Evolutionary conservation across 2,888 invertebrate species (phyloP).

Genomic region (Nemotelus nigrinus): DNA sequence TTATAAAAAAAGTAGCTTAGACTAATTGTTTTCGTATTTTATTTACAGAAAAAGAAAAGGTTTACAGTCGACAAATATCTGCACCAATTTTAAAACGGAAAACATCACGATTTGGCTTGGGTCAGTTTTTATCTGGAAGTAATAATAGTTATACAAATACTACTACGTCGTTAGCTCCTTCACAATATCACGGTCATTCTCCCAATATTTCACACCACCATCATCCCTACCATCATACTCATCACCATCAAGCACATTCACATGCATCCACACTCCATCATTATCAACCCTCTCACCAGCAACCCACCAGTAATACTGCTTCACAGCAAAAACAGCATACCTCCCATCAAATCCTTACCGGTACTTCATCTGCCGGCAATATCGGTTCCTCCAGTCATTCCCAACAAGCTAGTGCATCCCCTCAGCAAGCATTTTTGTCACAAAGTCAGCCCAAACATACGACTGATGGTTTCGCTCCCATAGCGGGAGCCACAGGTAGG

Average conservation of each 20-base stretch:
- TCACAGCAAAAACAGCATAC: conserved; percentile 46
- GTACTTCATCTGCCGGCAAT: conserved; percentile 44
- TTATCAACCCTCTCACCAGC: conserved; percentile 28
- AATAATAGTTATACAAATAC: conserved; percentile 59
- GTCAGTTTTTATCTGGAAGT: conserved; percentile 76
- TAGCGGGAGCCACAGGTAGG: conserved; percentile 60
- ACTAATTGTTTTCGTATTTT: not conserved
- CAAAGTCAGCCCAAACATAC: conserved; percentile 48
- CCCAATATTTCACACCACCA: conserved; percentile 49
- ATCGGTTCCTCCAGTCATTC: conserved; percentile 40
- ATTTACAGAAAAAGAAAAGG: conserved; percentile 77
- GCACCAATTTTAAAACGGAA: conserved; percentile 95
- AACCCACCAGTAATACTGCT: conserved; percentile 7
- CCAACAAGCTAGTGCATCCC: conserved; percentile 49
- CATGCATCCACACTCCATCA: conserved; percentile 31
- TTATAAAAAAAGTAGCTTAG: conserved; percentile 13
- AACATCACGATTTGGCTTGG: conserved; percentile 90
- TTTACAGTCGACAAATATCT: conserved; percentile 91
- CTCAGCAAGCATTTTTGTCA: conserved; percentile 52
- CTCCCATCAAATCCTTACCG: conserved; percentile 28
- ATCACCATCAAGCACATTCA: conserved; percentile 30
- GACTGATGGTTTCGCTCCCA: conserved; percentile 58
- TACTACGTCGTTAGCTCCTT: conserved; percentile 56
- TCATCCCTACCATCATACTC: conserved; percentile 44
- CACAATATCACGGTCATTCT: conserved; percentile 51